These are phyloP conservation scores for Drosophila biarmipes DNA, from an alignment of 1,140 invertebrate species.

Conservation along the genomic window DNA sequence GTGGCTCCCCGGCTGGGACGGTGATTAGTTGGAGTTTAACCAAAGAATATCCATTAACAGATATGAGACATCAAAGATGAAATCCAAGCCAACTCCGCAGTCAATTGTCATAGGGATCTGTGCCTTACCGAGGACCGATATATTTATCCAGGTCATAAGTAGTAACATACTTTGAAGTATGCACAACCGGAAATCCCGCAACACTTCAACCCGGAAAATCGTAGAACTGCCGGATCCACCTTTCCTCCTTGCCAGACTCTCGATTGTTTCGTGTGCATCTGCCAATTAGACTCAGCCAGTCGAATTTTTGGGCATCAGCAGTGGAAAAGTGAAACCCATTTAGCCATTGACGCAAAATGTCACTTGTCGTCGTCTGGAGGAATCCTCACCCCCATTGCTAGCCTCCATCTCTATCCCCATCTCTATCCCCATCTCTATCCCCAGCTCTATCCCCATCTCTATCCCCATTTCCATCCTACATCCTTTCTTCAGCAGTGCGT, in stretches of 20 bases:
- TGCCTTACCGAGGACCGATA: not conserved
- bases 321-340: constrained; percentile 35
- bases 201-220: constrained; percentile 8
- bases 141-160: not conserved
- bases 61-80: constrained; percentile 4
- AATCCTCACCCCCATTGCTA: constrained; percentile 14
- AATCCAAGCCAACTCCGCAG: not conserved
- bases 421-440: not conserved
- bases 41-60: constrained; percentile 30
- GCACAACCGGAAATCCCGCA: not conserved
- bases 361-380: constrained; percentile 45
- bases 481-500: constrained; percentile 41
- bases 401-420: constrained; percentile 1
- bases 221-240: not conserved
- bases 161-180: not conserved
- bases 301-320: not conserved
- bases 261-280: constrained; percentile 51
- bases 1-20: not conserved
- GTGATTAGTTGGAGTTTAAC: constrained; percentile 24
- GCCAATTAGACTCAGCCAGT: constrained; percentile 53
- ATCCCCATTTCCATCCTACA: constrained; percentile 3
- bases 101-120: not conserved
- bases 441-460: not conserved
- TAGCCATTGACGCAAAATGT: constrained; percentile 54
- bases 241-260: not conserved